These are phyloP conservation scores for Leptarthrus brevirostris DNA, from an alignment of 2,888 invertebrate genomes.

Conservation along the genomic window DNA sequence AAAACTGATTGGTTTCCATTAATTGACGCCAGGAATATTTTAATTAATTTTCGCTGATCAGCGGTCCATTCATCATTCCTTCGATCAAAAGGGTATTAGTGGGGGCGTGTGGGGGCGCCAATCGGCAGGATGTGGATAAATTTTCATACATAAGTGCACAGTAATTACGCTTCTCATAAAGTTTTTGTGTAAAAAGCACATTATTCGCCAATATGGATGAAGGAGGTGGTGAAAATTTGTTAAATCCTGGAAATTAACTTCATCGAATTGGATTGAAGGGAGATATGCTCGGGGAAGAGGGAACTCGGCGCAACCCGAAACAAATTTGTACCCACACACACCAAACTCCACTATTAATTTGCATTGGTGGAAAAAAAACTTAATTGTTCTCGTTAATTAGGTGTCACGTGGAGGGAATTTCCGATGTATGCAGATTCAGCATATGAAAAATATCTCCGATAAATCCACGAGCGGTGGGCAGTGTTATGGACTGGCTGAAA, in stretches of 20 bases:
- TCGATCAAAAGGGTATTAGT: conserved; percentile 16
- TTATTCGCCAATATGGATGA: conserved; percentile 20
- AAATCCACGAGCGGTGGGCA: not conserved
- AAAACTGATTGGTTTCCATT: conserved; percentile 67
- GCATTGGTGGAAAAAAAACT: conserved; percentile 24
- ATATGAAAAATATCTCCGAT: conserved; percentile 9
- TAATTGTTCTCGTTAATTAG: conserved; percentile 45
- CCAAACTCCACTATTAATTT: conserved; percentile 36
- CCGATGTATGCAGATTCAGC: conserved; percentile 24
- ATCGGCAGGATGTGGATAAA: conserved; percentile 16
- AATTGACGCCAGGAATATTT: conserved; percentile 63
- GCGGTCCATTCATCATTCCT: conserved; percentile 43
- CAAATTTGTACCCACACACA: conserved; percentile 10
- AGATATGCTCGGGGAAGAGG: not conserved
- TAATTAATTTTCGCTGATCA: conserved; percentile 65
- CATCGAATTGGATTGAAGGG: not conserved
- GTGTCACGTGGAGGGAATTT: conserved; percentile 38
- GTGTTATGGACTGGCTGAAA: not conserved
- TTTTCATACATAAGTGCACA: not conserved
- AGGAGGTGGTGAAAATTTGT: conserved; percentile 41
- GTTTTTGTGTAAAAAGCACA: conserved; percentile 16
- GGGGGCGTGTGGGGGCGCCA: not conserved
- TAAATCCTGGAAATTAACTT: conserved; percentile 47
- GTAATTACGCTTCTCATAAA: conserved; percentile 20
- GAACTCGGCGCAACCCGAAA: conserved; percentile 15